A percentile compares a stretch with the other conserved stretches of the same genome.
Evolutionary conservation across 2,797 vertebrate genomes (phyloP).

Genomic region (Cynodonichthys magdalenae): DNA sequence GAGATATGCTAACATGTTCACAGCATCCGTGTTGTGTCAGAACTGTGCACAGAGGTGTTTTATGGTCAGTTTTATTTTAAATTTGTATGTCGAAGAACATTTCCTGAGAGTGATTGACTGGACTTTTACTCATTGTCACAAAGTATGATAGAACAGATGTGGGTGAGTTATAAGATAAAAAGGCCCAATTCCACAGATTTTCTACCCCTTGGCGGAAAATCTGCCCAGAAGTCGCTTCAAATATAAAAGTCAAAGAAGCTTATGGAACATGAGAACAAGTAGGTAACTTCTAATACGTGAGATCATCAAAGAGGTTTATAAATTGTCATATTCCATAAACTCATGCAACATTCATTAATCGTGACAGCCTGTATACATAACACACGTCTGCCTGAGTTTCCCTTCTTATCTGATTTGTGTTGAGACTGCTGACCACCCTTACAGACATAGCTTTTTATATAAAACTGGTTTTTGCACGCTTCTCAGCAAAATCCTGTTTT

Average conservation of each 20-base stretch:
- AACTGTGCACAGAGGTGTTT: slow-evolving; percentile 11
- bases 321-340: slow-evolving; percentile 44
- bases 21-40: neutral
- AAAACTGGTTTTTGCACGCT: slow-evolving; percentile 47
- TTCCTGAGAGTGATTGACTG: slow-evolving; percentile 14
- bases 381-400: slow-evolving; percentile 20
- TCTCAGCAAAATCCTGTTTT: slow-evolving; percentile 30
- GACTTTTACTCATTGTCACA: slow-evolving; percentile 3
- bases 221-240: slow-evolving; percentile 51
- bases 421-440: slow-evolving; percentile 1
- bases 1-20: slow-evolving; percentile 29
- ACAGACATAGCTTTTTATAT: too few relatives aligned
- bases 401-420: slow-evolving; percentile 18
- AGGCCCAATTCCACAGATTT: slow-evolving; percentile 16
- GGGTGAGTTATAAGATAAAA: slow-evolving; percentile 28
- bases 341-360: slow-evolving; percentile 41
- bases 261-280: slow-evolving; percentile 24
- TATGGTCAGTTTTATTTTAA: slow-evolving; percentile 10
- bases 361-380: slow-evolving; percentile 29
- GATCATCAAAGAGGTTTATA: slow-evolving; percentile 37
- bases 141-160: slow-evolving; percentile 27
- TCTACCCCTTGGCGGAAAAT: slow-evolving; percentile 26
- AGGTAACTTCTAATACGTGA: slow-evolving; percentile 34
- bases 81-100: slow-evolving; percentile 1
- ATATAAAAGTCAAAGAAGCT: slow-evolving; percentile 55